Evolutionary conservation across 2,888 invertebrate species (phyloP), one percentile per base, ranked within the genome.

Genomic region (Himalopsyche kuldschensis): DNA sequence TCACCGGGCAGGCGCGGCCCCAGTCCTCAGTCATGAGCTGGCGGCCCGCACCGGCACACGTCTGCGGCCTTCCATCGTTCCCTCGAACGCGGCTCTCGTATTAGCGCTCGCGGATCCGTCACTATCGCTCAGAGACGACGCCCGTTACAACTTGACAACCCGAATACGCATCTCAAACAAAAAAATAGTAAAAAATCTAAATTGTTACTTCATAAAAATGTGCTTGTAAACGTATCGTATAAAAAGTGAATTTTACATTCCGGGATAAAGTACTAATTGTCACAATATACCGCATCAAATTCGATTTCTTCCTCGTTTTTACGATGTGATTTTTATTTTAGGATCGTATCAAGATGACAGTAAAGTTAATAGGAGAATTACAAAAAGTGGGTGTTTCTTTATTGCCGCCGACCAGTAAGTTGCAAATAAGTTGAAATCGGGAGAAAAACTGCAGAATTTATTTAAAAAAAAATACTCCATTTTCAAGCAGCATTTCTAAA

Each of bases 11-110:
- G n/a, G 77, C 63, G 78, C 79, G 55, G 82, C 78, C 82, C 55
- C 78, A 47, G 30, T 32, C 46, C 63, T 79, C 82, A 83, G 83
- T 83, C 80, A 55, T 76, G 83, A 83, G 83, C 83, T 83, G 83
- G 83, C 83, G 48, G 80, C 80, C 83, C 80, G 41, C 30, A 69
- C 79, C 75, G 82, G 48, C 69, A 75, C 82, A 82, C 82, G 78
- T 32, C 30, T 47, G 82, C 75, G 31, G 75, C 47, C 20, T n/a
- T 35, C 78, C 10, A 79, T 63, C 32, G 10, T 15, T 30, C 75
- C 17, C 63, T 24, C 35, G 75, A 27, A 20, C 75, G 46, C 63
- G 55, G 32, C 15, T 6, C 48, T 48, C 76, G 47, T 32, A 55
- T 55, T 55, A 55, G 24, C 55, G 24, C 24, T 55, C 55, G 55